Base-by-base conservation (phyloP, 2,113 vertebrate species). In the Melierax canorus region DNA sequence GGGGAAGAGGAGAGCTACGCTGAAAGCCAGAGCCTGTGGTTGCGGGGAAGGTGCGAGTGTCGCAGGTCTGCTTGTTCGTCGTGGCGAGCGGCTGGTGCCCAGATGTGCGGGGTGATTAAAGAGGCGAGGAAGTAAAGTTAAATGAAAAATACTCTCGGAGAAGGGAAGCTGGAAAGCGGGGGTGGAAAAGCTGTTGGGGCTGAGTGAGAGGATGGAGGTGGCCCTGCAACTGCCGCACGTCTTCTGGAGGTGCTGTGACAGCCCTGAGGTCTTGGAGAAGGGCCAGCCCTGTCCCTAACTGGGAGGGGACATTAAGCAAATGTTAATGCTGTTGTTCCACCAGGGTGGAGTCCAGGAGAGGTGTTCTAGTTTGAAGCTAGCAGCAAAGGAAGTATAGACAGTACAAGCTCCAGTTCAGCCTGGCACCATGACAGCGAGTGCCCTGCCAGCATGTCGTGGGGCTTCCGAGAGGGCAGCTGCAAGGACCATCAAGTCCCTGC, bases 361-460 rank as follows among this genome's bases (percentile, higher is more conserved):
- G 9, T 36, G 21, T 17, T 66, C 39, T 71, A 27, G 27, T 34
- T 50, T 67, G 30, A 76, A 75, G 43, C 16, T 45, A 73, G 36
- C 11, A 38, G n/a, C 32, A 56, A 77, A 46, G 45, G 22, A 81
- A 53, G 30, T 12, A 13, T 5, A 26, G 51, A 7, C 8, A 9
- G 19, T 29, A 39, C 29, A 24, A 64, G 24, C 9, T 38, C 23
- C 5, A 2, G 15, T 69, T 81, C 30, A 56, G 34, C n/a, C 15
- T 30, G 15, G 74, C 39, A n/a, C 32, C 1, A 0, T 36, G 17
- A 21, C 17, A 46, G 13, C 5, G 26, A 92, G 15, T 9, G 9
- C 23, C 20, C 5, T 3, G 16, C 3, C 41, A 59, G 16, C 1
- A 5, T 0, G 1, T 20, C 15, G 11, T 39, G 50, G 34, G 53